Evolutionary conservation across 30 jellyfish, hydroid and myxozoan genomes (phyloP).

Genomic region (Sanderia malayensis): DNA sequence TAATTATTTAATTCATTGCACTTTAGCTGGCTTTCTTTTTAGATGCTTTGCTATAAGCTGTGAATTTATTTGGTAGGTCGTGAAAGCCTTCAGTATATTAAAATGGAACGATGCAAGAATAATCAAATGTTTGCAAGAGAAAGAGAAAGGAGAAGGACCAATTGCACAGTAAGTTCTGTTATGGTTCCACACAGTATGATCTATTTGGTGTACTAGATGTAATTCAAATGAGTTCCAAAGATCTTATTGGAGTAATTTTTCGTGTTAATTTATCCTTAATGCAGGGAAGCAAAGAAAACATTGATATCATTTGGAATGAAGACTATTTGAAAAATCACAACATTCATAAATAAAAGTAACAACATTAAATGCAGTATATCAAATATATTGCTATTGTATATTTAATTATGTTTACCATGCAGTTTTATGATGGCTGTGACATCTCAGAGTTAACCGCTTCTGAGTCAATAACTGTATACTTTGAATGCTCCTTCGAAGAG

Average conservation of each 20-base stretch:
- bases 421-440: neutral
- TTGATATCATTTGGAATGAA: neutral
- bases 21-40: no score
- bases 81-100: constrained; percentile 50
- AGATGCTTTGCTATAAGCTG: no score
- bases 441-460: neutral
- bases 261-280: neutral
- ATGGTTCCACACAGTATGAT: no score
- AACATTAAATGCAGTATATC: no score
- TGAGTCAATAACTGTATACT: neutral
- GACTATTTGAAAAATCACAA: no score
- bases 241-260: no score
- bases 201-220: no score
- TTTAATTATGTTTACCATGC: no score
- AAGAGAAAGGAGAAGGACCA: constrained; percentile 68
- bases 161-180: constrained; percentile 63
- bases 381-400: no score
- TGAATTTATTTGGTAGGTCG: constrained; percentile 31
- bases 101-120: constrained; percentile 67
- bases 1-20: no score
- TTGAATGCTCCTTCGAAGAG: neutral
- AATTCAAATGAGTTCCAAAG: no score
- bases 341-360: no score
- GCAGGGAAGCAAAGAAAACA: constrained; percentile 6
- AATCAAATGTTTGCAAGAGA: constrained; percentile 60